Evolutionary conservation across 1,140 invertebrate species (phyloP).

Genomic region (Trigoniulus corallinus): DNA sequence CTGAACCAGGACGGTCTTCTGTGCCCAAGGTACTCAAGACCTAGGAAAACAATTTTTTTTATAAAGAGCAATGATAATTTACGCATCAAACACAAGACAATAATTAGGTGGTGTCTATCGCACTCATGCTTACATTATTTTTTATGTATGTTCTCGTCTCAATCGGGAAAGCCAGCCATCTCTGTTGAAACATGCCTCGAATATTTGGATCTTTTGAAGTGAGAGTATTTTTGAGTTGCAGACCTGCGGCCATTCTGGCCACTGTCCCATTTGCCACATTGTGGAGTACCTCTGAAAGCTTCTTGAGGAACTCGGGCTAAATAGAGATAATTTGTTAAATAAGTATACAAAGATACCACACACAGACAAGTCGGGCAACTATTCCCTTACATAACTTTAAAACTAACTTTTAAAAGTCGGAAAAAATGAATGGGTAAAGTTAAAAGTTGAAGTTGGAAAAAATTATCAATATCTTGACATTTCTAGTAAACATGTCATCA

Average conservation of each 20-base stretch:
- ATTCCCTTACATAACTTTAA: slow-evolving; percentile 3
- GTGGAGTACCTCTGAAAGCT: slow-evolving; percentile 79
- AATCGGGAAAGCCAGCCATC: slow-evolving; percentile 78
- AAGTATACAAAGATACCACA: slow-evolving; percentile 13
- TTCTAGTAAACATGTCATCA: too few species aligned
- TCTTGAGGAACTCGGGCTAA: slow-evolving; percentile 77
- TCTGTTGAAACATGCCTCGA: slow-evolving; percentile 65
- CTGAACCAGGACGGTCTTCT: slow-evolving; percentile 87
- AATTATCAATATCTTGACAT: too few species aligned
- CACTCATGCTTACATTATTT: slow-evolving; percentile 74
- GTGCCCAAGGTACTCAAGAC: slow-evolving; percentile 85
- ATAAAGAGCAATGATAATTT: slow-evolving; percentile 5
- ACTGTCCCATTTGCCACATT: slow-evolving; percentile 77
- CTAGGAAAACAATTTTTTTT: slow-evolving; percentile 37
- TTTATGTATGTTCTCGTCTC: slow-evolving; percentile 78
- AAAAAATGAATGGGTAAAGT: too few species aligned
- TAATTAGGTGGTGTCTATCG: too few species aligned
- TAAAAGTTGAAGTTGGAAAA: too few species aligned
- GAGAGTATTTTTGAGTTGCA: slow-evolving; percentile 96
- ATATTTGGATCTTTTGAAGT: slow-evolving; percentile 84
- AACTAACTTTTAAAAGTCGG: background rate
- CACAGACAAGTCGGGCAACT: background rate
- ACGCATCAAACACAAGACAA: background rate
- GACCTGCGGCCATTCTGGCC: slow-evolving; percentile 90
- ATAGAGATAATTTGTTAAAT: slow-evolving; percentile 25